phyloP scores from a whole-genome alignment of 64 coral and sea anemone genomes.

The Montipora efflorescens region DNA sequence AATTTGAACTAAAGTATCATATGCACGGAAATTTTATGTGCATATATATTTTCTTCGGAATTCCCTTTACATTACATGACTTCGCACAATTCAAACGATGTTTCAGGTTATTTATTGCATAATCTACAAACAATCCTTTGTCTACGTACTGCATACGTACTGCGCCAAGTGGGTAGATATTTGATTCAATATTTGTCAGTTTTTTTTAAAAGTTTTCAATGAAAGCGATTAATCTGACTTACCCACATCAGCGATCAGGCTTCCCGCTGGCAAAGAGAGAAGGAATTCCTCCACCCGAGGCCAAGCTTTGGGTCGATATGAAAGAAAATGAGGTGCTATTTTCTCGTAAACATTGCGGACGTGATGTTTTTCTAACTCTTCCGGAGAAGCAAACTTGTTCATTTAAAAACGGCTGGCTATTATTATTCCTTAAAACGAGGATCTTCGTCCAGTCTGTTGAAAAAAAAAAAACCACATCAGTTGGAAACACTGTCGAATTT shows the following conservation, averaged over 20 bases:
- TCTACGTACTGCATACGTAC: too few species aligned
- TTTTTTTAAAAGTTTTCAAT: too few species aligned
- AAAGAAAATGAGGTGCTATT: slow-evolving; percentile 80
- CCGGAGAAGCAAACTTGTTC: slow-evolving; percentile 72
- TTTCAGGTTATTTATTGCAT: background rate
- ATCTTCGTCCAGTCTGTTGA: background rate
- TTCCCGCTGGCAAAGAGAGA: slow-evolving; percentile 61
- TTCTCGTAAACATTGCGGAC: slow-evolving; percentile 85
- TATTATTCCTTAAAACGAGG: background rate
- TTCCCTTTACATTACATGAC: too few species aligned
- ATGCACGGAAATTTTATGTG: too few species aligned
- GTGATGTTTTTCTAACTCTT: slow-evolving; percentile 82
- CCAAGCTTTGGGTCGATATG: slow-evolving; percentile 83
- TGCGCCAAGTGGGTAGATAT: too few species aligned
- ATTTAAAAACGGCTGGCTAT: slow-evolving; percentile 16
- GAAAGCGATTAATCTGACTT: background rate
- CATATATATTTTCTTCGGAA: too few species aligned
- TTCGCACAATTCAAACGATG: too few species aligned
- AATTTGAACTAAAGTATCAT: background rate
- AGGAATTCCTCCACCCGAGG: slow-evolving; percentile 86
- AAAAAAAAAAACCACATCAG: background rate
- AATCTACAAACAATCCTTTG: background rate
- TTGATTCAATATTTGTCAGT: too few species aligned
- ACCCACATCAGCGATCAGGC: slow-evolving; percentile 92
- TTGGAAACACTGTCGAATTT: background rate